Evolutionary conservation across 30 jellyfish, hydroid and myxozoan species (phyloP).

Genomic region (Aurelia sp.): DNA sequence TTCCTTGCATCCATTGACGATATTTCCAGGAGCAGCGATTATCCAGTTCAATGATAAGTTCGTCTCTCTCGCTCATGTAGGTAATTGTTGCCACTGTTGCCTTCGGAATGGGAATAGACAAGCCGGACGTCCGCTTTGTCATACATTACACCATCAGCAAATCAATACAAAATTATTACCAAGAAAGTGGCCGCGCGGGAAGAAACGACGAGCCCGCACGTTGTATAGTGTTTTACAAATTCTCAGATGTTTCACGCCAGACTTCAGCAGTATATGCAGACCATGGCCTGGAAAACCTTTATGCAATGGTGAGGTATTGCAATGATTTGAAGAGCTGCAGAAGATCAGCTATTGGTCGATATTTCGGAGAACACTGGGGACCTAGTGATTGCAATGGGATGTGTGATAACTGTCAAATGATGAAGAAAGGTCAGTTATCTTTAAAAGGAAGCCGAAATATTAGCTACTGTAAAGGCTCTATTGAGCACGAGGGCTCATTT

Average conservation of each 20-base stretch:
- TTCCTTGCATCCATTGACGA: too few relatives aligned
- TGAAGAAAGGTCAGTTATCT: not conserved
- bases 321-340: slow-evolving; percentile 76
- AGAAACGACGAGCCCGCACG: slow-evolving; percentile 77
- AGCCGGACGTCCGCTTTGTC: slow-evolving; percentile 91
- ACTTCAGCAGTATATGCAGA: slow-evolving; percentile 84
- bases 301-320: slow-evolving; percentile 73
- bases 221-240: slow-evolving; percentile 82
- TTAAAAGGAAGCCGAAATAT: too few relatives aligned
- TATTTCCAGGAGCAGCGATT: too few relatives aligned
- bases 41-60: too few relatives aligned
- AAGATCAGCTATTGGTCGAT: slow-evolving; percentile 68
- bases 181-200: slow-evolving; percentile 99
- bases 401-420: slow-evolving; percentile 85
- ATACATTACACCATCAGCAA: slow-evolving; percentile 90
- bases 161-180: slow-evolving; percentile 93
- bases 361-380: slow-evolving; percentile 86
- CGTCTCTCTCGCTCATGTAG: slow-evolving; percentile 25
- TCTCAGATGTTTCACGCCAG: slow-evolving; percentile 85
- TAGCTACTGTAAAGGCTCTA: too few relatives aligned
- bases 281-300: slow-evolving; percentile 81
- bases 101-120: slow-evolving; percentile 97
- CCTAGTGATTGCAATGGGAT: slow-evolving; percentile 50
- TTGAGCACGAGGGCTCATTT: too few relatives aligned
- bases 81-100: slow-evolving; percentile 93